Base-by-base conservation (phyloP, 2,888 invertebrate genomes). In the Acrocyrtus sp. region DNA sequence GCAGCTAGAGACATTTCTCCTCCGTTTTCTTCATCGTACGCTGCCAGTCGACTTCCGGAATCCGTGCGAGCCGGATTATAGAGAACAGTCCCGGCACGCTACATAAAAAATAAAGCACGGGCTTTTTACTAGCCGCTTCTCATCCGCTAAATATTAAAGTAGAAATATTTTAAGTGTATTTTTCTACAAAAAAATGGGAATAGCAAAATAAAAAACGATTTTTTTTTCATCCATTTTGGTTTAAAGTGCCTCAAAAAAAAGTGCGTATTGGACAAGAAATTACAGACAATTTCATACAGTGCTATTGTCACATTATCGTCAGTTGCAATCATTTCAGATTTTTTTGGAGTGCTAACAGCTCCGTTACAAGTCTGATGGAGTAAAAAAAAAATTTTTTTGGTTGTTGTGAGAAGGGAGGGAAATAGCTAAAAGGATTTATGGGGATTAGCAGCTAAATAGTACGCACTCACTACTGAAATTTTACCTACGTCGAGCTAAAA, bases 41-140 rank as follows among this genome's bases (percentile, higher is more conserved):
- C 26, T 41, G 43, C 34, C 57, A 57, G 57, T 57, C 26, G 41
- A 57, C 22, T 57, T 57, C 57, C 57, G 57, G 57, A 57, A 43
- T 57, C 43, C 41, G 41, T 41, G 22, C 43, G 24, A 41, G 24
- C 10, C 43, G 43, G 24, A 57, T 12, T n/a, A 43, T 22, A 4
- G 29, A 12, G 12, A 39, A 41, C 19, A 19, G 34, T 39, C 39
- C 10, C 27, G 3, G 17, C n/a, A n/a, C n/a, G n/a, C n/a, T 54
- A 10, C 5, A 12, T 5, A 29, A 8, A 48, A 21, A 48, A 17
- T 48, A 8, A 48, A 17, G 8, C 17, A 21, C 17, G 17, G 10
- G 48, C 19, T 48, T 48, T 48, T n/a, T 19, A 48, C 19, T 3
- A 19, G 19, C 10, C 48, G 43, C 17, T 43, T 43, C 2, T 17